phyloP scores from a whole-genome alignment of 2,888 invertebrate species.

The Ectobius pallidus region DNA sequence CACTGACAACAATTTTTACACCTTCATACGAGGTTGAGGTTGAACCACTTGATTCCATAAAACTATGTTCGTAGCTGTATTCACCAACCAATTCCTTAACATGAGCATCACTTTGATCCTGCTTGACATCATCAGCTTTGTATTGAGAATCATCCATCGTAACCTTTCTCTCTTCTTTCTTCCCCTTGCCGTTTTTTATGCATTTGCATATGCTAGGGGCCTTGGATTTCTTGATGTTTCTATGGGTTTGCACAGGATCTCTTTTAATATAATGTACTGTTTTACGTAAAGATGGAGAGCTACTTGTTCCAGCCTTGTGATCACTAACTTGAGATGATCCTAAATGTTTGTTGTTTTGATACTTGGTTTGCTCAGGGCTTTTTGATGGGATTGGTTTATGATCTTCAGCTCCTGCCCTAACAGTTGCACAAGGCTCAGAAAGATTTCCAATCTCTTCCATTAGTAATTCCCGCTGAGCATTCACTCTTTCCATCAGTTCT shows the following conservation, averaged over 20 bases:
- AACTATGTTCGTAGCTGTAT: constrained; percentile 9
- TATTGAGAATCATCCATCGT: background rate
- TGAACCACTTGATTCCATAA: background rate
- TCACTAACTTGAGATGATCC: no score
- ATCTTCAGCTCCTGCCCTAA: no score
- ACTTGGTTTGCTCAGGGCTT: no score
- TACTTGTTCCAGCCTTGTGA: no score
- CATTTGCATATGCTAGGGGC: no score
- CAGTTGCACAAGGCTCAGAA: no score
- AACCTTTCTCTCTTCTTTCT: background rate
- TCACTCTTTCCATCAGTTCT: constrained; percentile 51
- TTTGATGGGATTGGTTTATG: no score
- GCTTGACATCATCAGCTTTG: background rate
- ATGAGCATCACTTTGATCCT: background rate
- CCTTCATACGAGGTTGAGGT: constrained; percentile 4
- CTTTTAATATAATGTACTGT: no score
- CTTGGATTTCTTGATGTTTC: no score
- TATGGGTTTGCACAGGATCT: no score
- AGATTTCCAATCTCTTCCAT: constrained; percentile 48
- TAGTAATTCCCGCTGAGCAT: constrained; percentile 53
- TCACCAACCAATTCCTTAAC: constrained; percentile 41
- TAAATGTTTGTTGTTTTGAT: no score
- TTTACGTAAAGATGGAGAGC: no score
- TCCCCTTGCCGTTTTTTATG: background rate
- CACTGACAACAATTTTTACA: constrained; percentile 11